Percentiles rank a stretch among this genome's conserved stretches.
phyloP scores from a whole-genome alignment of 2,888 invertebrate species.

The Plagodis pulveraria region DNA sequence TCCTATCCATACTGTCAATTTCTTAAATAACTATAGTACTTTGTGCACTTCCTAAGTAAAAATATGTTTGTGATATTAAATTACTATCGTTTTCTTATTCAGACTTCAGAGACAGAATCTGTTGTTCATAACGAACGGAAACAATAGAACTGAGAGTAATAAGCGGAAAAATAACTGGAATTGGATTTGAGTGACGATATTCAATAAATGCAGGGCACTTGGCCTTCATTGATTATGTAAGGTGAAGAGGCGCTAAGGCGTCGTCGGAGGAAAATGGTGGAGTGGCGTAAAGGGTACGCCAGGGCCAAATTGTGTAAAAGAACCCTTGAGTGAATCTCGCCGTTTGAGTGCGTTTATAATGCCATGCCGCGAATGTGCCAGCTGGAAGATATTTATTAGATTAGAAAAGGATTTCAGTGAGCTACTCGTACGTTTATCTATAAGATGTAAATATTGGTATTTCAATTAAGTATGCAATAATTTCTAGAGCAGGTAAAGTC shows the following conservation, averaged over 20 bases:
- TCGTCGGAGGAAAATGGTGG: conserved; percentile 60
- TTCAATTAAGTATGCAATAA: conserved; percentile 11
- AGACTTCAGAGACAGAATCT: too few relatives aligned
- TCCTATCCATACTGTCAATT: too few relatives aligned
- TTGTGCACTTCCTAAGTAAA: too few relatives aligned
- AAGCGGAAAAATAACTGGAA: conserved; percentile 40
- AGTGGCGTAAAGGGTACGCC: conserved; percentile 64
- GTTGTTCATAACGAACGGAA: conserved; percentile 2
- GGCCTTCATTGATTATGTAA: conserved; percentile 73
- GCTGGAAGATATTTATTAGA: conserved; percentile 50
- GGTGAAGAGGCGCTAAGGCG: conserved; percentile 65
- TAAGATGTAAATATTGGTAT: conserved; percentile 34
- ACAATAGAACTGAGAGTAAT: conserved; percentile 23
- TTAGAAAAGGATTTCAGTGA: conserved; percentile 30
- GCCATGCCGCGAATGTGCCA: conserved; percentile 51
- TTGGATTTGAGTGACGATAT: conserved; percentile 54
- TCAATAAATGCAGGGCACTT: conserved; percentile 66
- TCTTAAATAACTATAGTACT: too few relatives aligned
- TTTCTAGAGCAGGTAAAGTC: conserved; percentile 14
- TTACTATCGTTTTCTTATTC: too few relatives aligned
- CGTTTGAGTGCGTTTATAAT: conserved; percentile 65
- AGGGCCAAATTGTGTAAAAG: conserved; percentile 69
- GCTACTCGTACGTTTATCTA: conserved; percentile 8
- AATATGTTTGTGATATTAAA: too few relatives aligned
- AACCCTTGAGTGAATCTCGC: conserved; percentile 63